Conservation (phyloP, 2,113 vertebrate genomes). For the Calidris pugnax region DNA sequence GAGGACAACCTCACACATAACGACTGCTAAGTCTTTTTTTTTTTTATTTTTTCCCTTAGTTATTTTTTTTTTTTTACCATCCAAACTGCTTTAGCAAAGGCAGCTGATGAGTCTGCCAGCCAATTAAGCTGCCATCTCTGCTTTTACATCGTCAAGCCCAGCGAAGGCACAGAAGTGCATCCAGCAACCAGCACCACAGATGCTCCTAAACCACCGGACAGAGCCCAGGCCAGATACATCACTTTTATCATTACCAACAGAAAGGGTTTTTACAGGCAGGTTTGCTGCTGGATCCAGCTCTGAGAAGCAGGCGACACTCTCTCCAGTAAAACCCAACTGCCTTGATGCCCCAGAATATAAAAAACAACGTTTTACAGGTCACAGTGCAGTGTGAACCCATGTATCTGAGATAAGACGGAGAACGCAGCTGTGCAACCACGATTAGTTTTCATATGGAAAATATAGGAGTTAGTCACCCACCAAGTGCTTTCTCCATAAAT, state of each 20-base stretch:
- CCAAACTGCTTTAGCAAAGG: not conserved
- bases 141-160: not conserved
- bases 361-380: not conserved
- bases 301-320: not conserved
- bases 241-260: not conserved
- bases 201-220: not conserved
- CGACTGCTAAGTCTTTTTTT: not conserved
- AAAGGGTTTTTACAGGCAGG: not conserved
- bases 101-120: not conserved
- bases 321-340: slow-evolving; percentile 4
- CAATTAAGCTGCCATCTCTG: not conserved
- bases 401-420: not conserved
- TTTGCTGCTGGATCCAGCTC: slow-evolving; percentile 41
- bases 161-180: not conserved
- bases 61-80: not conserved
- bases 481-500: slow-evolving; percentile 87
- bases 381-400: not conserved
- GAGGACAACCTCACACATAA: not conserved
- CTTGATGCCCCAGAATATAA: not conserved
- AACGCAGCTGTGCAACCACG: not conserved
- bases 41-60: too few species aligned
- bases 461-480: slow-evolving; percentile 76
- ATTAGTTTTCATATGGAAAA: not conserved
- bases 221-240: not conserved
- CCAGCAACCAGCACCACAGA: not conserved